Base-by-base conservation (phyloP, 2,888 invertebrate species). In the Sphaerophoria rueppellii region DNA sequence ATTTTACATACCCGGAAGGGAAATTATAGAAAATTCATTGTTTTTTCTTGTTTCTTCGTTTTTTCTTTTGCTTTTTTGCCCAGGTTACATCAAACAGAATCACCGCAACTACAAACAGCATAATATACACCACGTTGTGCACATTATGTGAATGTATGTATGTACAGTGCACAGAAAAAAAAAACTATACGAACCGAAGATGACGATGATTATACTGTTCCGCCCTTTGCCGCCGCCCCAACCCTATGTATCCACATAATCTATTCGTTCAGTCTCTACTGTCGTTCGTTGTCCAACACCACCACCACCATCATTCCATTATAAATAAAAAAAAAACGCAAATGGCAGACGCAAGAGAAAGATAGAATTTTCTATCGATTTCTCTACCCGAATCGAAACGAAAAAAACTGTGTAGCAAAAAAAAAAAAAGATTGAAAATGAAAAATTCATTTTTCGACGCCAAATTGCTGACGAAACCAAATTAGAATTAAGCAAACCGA, bases 281-380 rank as follows among this genome's bases (percentile, higher is more conserved):
- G 24, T 2, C 24, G 24, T 24, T 24, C 24, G 24, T 24, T 24
- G 24, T 24, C 24, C 24, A 24, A 24, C 24, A 24, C 24, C 24
- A 24, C 24, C 24, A 24, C 24, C 24, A 24, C 24, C 24, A 24
- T 24, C 58, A 61, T 61, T 57, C 43, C 65, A 61, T 61, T 57
- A 72, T 69, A 75, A 79, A 78, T 81, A 74, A 83, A 24, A 24
- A 74, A 83, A 24, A 24, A 87, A 85, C 77, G 83, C 81, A 85
- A 74, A 77, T 74, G 79, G 77, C 79, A 72, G 81, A 81, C 69
- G 82, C 76, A 87, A 83, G 81, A 77, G 63, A 63, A 63, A 35
- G 71, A 82, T 87, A 87, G 78, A 89, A 88, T 87, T 88, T 88
- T 89, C 88, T 88, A 89, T 89, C 79, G 88, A 89, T 89, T 89